These are phyloP conservation scores for Drosophila dives DNA, from an alignment of 2,888 invertebrate species.

Conservation along the genomic window DNA sequence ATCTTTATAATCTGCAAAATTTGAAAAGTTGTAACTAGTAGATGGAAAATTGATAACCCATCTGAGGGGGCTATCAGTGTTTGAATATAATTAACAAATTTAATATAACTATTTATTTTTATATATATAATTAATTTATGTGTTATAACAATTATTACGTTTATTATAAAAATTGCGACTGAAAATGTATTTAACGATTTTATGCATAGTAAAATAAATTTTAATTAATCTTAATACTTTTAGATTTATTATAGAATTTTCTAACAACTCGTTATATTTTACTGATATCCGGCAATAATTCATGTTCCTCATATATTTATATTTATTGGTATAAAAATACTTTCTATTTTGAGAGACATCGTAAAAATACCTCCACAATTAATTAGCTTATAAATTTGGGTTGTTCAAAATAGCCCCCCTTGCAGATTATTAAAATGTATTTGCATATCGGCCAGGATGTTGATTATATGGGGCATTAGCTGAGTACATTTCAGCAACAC, in stretches of 20 bases:
- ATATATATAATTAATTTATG: background rate
- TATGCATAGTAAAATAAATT: too few relatives aligned
- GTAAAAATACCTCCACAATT: conserved; percentile 26
- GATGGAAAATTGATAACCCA: background rate
- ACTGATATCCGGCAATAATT: background rate
- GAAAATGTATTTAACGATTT: background rate
- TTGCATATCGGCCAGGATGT: conserved; percentile 76
- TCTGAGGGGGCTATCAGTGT: background rate
- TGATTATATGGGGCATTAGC: conserved; percentile 53
- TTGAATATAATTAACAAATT: background rate
- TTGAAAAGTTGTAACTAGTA: background rate
- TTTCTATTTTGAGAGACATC: conserved; percentile 1
- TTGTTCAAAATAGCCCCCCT: conserved; percentile 1
- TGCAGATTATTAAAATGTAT: conserved; percentile 42
- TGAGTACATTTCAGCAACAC: conserved; percentile 53
- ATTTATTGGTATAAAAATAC: conserved; percentile 6
- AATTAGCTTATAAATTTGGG: conserved; percentile 42
- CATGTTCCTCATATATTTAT: background rate
- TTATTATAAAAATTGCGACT: background rate
- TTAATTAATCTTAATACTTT: background rate
- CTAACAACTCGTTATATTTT: background rate
- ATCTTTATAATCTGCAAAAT: background rate
- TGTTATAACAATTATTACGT: background rate
- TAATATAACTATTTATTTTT: background rate
- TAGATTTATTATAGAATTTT: background rate